Evolutionary conservation across 2,113 vertebrate genomes (phyloP), one percentile per base, ranked within the genome.

Genomic region (Xiphophorus couchianus): DNA sequence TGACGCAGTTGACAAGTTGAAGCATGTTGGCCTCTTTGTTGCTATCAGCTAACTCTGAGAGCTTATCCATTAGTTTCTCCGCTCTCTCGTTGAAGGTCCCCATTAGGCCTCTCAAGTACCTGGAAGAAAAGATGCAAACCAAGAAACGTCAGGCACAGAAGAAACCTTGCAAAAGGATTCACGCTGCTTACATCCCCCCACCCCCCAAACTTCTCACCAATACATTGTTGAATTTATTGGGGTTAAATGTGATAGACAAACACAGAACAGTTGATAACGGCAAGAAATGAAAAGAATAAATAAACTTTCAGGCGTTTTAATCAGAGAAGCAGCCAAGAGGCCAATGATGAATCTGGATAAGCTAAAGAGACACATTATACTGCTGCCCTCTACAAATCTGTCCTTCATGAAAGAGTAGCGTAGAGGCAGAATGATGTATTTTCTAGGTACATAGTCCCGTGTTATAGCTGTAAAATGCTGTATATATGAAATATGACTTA

Each of bases 71-170:
- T 61, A 94, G 87, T 62, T 65, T 75, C 33, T 95, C 93, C n/a
- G 87, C 90, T 13, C 39, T 88, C 67, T 94, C 93, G 25, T 93
- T 93, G 77, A 95, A 95, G 39, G 88, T 87, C 0, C 83, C 84
- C 51, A 84, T 92, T 3, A 93, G 74, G 54, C 93, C 87, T 81
- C 85, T 80, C 62, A 94, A 81, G 84, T 94, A 94, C 69, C 94
- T 95, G 86, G 33, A 54, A 66, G 66, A 17, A 37, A 61, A 61
- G 9, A 65, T 14, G 7, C 22, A 27, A 25, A 39, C 22, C 22
- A 39, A 62, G 12, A 25, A n/a, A 58, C 2, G 17, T n/a, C 8
- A n/a, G 5, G 7, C 2, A 6, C 2, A 58, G 22, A 58, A 10
- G 2, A 58, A 58, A n/a, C 22, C 51, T n/a, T n/a, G 25, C 7